Percentiles rank a stretch among this genome's conserved stretches.
phyloP scores from a whole-genome alignment of 1,140 invertebrate species.

The Drosophila burlai region DNA sequence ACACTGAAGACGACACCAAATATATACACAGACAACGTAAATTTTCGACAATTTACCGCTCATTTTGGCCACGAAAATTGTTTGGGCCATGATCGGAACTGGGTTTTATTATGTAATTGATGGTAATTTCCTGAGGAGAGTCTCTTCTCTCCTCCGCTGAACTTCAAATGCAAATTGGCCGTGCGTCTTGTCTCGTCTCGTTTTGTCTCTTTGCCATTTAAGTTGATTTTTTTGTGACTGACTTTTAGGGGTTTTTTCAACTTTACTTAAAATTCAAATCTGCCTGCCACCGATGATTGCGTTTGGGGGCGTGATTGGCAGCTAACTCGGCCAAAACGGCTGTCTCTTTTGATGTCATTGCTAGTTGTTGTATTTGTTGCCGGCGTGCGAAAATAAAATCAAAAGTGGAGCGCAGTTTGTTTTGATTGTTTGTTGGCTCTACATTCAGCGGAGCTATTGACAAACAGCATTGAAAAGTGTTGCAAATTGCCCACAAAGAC shows the following conservation, averaged over 20 bases:
- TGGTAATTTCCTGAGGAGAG: conserved; percentile 46
- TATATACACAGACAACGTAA: conserved; percentile 34
- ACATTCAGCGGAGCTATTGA: too few species aligned
- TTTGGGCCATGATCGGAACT: conserved; percentile 51
- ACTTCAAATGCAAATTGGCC: conserved; percentile 52
- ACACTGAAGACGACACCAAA: conserved; percentile 29
- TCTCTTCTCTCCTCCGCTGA: conserved; percentile 9
- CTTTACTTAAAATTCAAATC: conserved; percentile 50
- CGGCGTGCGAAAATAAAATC: conserved; percentile 66
- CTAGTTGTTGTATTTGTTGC: conserved; percentile 23
- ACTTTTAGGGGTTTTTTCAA: conserved; percentile 8
- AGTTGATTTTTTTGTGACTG: conserved; percentile 4
- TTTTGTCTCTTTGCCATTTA: conserved; percentile 27
- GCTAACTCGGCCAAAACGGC: conserved; percentile 52
- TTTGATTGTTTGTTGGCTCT: conserved; percentile 61
- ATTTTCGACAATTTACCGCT: conserved; percentile 44
- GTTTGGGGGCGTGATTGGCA: conserved; percentile 52
- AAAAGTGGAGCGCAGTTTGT: conserved; percentile 75
- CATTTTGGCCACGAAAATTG: conserved; percentile 36
- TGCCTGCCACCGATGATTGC: conserved; percentile 48
- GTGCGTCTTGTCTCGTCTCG: conserved; percentile 12
- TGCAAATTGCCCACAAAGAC: conserved; percentile 52
- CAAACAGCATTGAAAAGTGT: conserved; percentile 71
- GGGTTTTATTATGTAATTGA: conserved; percentile 61
- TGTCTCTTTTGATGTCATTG: conserved; percentile 62